Base-by-base conservation (phyloP, 1,140 invertebrate species). In the Drosophila nigrodunni region DNA sequence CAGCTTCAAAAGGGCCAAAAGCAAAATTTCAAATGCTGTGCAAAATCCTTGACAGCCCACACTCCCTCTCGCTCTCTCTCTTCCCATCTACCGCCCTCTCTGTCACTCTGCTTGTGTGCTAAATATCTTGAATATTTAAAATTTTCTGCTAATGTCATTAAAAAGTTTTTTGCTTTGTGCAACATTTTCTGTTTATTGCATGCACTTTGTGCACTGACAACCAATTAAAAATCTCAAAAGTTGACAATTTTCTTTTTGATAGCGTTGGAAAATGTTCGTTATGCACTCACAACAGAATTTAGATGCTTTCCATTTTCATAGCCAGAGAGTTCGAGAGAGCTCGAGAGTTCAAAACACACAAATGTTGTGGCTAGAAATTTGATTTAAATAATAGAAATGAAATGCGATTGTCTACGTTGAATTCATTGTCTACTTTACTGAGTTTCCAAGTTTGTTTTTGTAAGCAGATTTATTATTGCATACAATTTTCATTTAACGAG, bases 81-180 rank as follows among this genome's bases (percentile, higher is more conserved):
- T 7, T 8, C 0, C 35, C 11, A 13, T 3, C 44, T 21, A 7
- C 30, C 55, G 3, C 37, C 41, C 13, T 3, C 21, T 25, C 13
- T 58, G 1, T 18, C 10, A 44, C 3, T 15, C 1, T 18, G 50
- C 8, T 39, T 21, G 66, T 64, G 66, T 57, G 30, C 54, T 44
- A 61, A 78, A 67, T 60, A 76, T 65, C 49, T 25, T 57, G 67
- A 86, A 83, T 78, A 61, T 74, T 76, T 69, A 70, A 87, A 74
- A 86, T 74, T 87, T 72, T 69, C 55, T 74, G 77, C 73, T 83
- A 83, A 88, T 83, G 76, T 78, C 83, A 88, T 87, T 88, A 83
- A 88, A 87, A 87, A 87, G 85, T 88, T 88, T 88, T 58, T 55
- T 35, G 54, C 80, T 80, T 87, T 87, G 82, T 87, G 78, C 82